Percentiles rank a stretch among this genome's conserved stretches.
These are phyloP conservation scores for Epinotia bilunana DNA, from an alignment of 2,888 invertebrate species.

Conservation along the genomic window DNA sequence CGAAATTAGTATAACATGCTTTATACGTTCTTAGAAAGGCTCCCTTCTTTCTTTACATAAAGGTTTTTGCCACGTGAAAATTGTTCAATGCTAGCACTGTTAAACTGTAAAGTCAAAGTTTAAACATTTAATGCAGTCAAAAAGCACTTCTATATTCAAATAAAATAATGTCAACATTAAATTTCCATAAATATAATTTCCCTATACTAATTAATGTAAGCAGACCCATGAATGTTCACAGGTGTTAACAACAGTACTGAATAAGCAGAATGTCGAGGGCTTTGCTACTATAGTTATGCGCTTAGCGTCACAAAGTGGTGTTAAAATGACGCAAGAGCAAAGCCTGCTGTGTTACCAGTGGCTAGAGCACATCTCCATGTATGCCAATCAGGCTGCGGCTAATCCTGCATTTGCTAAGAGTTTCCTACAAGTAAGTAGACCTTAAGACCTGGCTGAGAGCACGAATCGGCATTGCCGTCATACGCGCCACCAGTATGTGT, in stretches of 20 bases:
- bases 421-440: conserved; percentile 77
- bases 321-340: conserved; percentile 71
- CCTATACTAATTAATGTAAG: too few species aligned
- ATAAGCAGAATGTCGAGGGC: conserved; percentile 76
- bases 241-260: conserved; percentile 78
- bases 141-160: too few species aligned
- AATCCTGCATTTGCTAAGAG: conserved; percentile 73
- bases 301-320: conserved; percentile 74
- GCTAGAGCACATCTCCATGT: conserved; percentile 87
- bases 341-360: conserved; percentile 84
- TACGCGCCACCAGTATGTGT: too few species aligned
- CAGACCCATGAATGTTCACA: conserved; percentile 54
- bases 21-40: neutral
- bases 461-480: too few species aligned
- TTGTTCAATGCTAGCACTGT: neutral
- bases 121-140: too few species aligned
- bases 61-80: conserved; percentile 29
- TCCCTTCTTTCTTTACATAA: neutral
- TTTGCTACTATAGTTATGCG: conserved; percentile 82
- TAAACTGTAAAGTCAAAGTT: neutral
- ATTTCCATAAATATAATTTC: too few species aligned
- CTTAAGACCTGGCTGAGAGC: neutral
- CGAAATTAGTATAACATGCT: neutral
- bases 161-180: too few species aligned
- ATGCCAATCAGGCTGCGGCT: conserved; percentile 77